A percentile compares a stretch with the other conserved stretches of the same genome.
Evolutionary conservation across 1,140 invertebrate genomes (phyloP).

Genomic region (Vollenhovia emeryi): DNA sequence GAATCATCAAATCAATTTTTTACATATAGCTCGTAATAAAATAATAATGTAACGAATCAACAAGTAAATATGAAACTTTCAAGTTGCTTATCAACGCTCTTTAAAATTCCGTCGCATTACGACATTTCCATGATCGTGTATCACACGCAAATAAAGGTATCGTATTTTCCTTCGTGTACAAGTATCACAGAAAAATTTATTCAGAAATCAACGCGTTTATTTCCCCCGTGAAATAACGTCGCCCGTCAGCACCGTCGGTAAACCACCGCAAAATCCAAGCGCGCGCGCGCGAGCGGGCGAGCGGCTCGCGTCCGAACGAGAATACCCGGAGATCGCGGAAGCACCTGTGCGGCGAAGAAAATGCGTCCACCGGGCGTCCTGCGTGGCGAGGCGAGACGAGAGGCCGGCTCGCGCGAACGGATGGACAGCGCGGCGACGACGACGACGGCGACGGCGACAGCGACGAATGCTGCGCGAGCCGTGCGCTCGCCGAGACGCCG

Average conservation of each 20-base stretch:
- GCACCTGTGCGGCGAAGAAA: slow-evolving; percentile 75
- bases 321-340: slow-evolving; percentile 74
- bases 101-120: neutral
- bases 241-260: neutral
- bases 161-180: neutral
- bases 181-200: slow-evolving; percentile 11
- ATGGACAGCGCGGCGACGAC: slow-evolving; percentile 26
- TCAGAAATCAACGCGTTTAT: neutral
- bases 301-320: slow-evolving; percentile 43
- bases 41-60: neutral
- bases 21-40: neutral
- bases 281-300: neutral
- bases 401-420: slow-evolving; percentile 1
- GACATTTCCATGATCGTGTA: neutral
- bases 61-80: neutral
- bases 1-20: neutral
- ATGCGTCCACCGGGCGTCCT: slow-evolving; percentile 61
- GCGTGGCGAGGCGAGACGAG: neutral
- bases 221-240: neutral
- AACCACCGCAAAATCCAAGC: neutral
- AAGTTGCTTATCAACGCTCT: neutral
- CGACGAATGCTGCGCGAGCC: neutral
- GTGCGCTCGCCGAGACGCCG: slow-evolving; percentile 73
- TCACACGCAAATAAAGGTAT: neutral
- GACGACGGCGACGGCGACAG: neutral